Evolutionary conservation across 2,797 vertebrate species (phyloP).

Genomic region (Coendou prehensilis): DNA sequence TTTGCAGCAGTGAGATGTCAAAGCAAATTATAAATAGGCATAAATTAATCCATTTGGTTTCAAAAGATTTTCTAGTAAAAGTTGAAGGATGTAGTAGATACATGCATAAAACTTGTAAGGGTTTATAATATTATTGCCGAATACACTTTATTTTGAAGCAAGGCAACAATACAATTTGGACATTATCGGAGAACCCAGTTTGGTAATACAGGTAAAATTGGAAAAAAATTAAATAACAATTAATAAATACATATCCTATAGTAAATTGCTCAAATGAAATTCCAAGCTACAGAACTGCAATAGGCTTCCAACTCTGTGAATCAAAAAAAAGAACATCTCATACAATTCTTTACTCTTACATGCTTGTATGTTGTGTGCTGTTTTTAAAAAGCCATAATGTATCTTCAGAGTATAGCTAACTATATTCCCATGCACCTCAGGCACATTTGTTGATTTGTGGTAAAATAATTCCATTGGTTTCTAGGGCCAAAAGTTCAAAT

Average conservation of each 20-base stretch:
- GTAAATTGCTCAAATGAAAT: conserved; percentile 89
- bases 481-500: conserved; percentile 88
- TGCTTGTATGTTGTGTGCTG: conserved; percentile 83
- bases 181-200: conserved; percentile 89
- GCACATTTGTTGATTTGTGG: conserved; percentile 87
- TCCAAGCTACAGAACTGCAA: conserved; percentile 90
- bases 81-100: conserved; percentile 90
- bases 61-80: conserved; percentile 89
- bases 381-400: conserved; percentile 85
- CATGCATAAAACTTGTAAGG: conserved; percentile 89
- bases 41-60: conserved; percentile 90
- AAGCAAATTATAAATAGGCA: conserved; percentile 91
- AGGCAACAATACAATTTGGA: conserved; percentile 92
- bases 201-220: conserved; percentile 90
- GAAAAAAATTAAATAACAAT: conserved; percentile 87
- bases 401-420: conserved; percentile 89
- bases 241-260: conserved; percentile 88
- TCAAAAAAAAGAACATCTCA: conserved; percentile 86
- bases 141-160: conserved; percentile 90
- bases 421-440: conserved; percentile 88
- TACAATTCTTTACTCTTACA: conserved; percentile 88
- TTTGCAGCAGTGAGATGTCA: conserved; percentile 91
- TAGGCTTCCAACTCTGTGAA: conserved; percentile 89
- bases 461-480: conserved; percentile 87
- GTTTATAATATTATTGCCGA: conserved; percentile 90